Conservation (phyloP, 2,113 vertebrate species). For the Thamnophis sirtalis region DNA sequence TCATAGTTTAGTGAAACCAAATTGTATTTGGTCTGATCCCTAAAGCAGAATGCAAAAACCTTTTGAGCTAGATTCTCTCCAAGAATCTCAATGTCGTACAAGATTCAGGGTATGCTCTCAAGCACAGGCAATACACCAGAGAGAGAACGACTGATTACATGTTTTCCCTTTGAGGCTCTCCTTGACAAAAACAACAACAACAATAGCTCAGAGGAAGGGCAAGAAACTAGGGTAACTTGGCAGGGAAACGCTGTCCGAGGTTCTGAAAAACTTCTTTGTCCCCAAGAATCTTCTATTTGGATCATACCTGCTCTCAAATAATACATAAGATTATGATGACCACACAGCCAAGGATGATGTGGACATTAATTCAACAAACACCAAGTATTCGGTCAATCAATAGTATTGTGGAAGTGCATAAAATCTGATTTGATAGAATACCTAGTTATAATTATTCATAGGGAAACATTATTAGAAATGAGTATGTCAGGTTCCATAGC, state of each 20-base stretch:
- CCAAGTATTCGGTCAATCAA: not conserved
- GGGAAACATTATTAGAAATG: not conserved
- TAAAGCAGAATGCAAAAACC: not conserved
- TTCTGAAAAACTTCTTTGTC: not conserved
- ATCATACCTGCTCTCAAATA: not conserved
- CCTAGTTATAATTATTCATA: not conserved
- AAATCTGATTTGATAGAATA: not conserved
- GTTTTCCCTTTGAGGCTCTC: not conserved
- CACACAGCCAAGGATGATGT: not conserved
- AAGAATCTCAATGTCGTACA: not conserved
- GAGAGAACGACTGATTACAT: not conserved
- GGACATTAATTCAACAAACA: not conserved
- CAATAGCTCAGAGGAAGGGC: not conserved
- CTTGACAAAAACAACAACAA: not conserved
- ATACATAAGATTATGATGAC: not conserved
- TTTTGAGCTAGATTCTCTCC: not conserved
- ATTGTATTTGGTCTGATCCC: not conserved
- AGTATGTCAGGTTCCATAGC: not conserved
- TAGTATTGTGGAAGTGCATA: not conserved
- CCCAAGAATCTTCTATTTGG: not conserved
- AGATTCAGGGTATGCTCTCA: not conserved
- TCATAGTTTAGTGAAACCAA: not conserved
- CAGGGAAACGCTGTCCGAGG: not conserved
- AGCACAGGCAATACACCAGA: not conserved
- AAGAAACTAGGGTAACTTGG: not conserved